Evolutionary conservation across 2,888 invertebrate genomes (phyloP), one percentile per base, ranked within the genome.

Genomic region (Erebia aethiops): DNA sequence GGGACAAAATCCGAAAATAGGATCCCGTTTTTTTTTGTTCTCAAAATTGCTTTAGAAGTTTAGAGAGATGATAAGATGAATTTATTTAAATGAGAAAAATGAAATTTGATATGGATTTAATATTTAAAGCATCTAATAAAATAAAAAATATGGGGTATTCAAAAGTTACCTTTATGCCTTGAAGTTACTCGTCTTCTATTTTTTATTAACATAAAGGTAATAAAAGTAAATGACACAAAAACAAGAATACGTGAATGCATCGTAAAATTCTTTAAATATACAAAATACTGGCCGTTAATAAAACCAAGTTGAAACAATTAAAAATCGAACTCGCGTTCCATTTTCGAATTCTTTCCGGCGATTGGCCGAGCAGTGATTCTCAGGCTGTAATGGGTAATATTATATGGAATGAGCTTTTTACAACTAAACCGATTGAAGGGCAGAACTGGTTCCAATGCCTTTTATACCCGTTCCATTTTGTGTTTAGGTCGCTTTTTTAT

Each of bases 341-440:
- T 90, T 90, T 88, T 85, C 81, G 81, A 90, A 89, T 89, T 84
- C 87, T 83, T 82, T 74, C 80, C 83, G 80, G 80, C 84, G 87
- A 91, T 91, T 89, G 89, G 90, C 79, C 83, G 85, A 84, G 80
- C 84, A 84, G 88, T 89, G 89, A 89, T 91, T 90, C 90, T 88
- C 88, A 82, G 89, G 87, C 88, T 87, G 91, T 91, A 91, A 91
- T 91, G 89, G 91, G 89, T 86, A 91, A 92, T 92, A 90, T 90
- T 91, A 90, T 90, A 90, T 87, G 90, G 87, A 92, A 92, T 89
- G 90, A 85, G 87, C 85, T 91, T 91, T 92, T 92, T 91, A 92
- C 89, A 91, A 87, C 91, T 91, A 90, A 88, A 89, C 86, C 87
- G 87, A 90, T 88, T 86, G 86, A 84, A 86, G 85, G 84, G 79